Percentiles rank a stretch among this genome's conserved stretches.
Evolutionary conservation across 2,888 invertebrate genomes (phyloP).

Genomic region (Stegophylla sp.): DNA sequence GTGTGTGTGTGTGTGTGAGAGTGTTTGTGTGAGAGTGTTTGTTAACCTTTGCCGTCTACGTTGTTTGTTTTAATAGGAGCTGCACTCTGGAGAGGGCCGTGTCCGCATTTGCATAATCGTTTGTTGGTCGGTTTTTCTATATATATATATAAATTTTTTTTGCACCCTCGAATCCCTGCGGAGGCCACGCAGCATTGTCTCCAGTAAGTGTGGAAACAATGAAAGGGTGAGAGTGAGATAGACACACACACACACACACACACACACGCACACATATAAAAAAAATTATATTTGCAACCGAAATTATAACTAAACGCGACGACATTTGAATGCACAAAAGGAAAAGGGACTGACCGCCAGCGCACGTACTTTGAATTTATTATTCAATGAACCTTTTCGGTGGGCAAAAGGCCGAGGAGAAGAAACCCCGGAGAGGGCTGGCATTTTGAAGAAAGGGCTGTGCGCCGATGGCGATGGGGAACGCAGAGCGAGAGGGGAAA

Average conservation of each 20-base stretch:
- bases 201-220: slow-evolving; percentile 56
- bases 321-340: slow-evolving; percentile 59
- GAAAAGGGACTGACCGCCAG: slow-evolving; percentile 57
- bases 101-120: slow-evolving; percentile 54
- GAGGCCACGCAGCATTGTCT: slow-evolving; percentile 40
- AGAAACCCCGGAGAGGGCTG: slow-evolving; percentile 15
- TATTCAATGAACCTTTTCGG: slow-evolving; percentile 56
- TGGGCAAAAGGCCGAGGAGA: slow-evolving; percentile 27
- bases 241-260: neutral
- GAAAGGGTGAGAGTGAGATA: slow-evolving; percentile 46
- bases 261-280: neutral
- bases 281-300: slow-evolving; percentile 50
- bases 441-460: slow-evolving; percentile 41
- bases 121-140: slow-evolving; percentile 25
- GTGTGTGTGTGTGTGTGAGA: too few species aligned
- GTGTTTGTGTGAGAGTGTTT: too few species aligned
- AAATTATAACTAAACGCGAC: slow-evolving; percentile 59
- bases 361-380: slow-evolving; percentile 59
- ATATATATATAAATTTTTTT: too few species aligned
- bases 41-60: slow-evolving; percentile 6
- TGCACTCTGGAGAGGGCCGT: slow-evolving; percentile 26
- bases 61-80: slow-evolving; percentile 46
- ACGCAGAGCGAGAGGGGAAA: too few species aligned
- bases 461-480: neutral
- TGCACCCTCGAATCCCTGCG: slow-evolving; percentile 6